phyloP scores from a whole-genome alignment of 1,140 invertebrate genomes.

The Drosophila repletoides region DNA sequence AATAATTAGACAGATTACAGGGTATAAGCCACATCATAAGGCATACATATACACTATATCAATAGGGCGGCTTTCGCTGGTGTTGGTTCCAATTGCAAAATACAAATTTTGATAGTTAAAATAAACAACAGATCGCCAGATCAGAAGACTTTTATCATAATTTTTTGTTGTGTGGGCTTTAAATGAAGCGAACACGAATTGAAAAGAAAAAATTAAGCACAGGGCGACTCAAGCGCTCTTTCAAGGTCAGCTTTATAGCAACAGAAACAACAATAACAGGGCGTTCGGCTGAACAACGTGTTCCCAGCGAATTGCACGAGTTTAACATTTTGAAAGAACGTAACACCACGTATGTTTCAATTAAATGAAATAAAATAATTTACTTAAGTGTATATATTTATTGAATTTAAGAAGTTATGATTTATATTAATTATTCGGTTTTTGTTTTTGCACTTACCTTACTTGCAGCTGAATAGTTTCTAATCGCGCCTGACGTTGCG shows the following conservation, averaged over 20 bases:
- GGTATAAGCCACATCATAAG: no score
- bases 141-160: neutral
- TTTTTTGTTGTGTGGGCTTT: conserved; percentile 10
- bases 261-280: neutral
- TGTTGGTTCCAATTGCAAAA: neutral
- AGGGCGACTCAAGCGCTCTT: conserved; percentile 13
- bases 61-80: no score
- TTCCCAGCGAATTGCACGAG: neutral
- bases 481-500: neutral
- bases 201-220: conserved; percentile 16
- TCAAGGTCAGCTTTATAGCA: conserved; percentile 14
- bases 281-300: conserved; percentile 1
- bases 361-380: neutral
- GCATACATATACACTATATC: no score
- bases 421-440: neutral
- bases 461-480: conserved; percentile 18
- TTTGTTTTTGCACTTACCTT: conserved; percentile 22
- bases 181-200: conserved; percentile 2
- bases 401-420: neutral
- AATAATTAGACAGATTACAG: no score
- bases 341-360: neutral
- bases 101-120: conserved; percentile 10
- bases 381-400: neutral
- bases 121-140: neutral
- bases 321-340: no score